phyloP scores from a whole-genome alignment of 2,113 vertebrate genomes.

The Myrmecobius fasciatus region DNA sequence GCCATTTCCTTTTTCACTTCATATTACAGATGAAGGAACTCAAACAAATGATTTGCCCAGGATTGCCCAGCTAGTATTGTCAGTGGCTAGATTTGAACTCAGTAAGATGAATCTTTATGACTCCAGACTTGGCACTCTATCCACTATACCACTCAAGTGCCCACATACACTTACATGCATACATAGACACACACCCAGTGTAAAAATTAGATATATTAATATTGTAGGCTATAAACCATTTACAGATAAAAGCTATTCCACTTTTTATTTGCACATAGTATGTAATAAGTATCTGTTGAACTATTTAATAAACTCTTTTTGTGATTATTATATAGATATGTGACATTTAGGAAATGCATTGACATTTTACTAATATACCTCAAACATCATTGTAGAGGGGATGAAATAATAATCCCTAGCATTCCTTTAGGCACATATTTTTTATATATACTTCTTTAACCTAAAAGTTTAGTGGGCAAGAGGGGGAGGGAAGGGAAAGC shows the following conservation, averaged over 20 bases:
- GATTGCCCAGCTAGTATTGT: too few relatives aligned
- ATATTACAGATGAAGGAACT: too few relatives aligned
- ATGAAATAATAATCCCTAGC: not conserved
- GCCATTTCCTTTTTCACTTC: too few relatives aligned
- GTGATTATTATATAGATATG: not conserved
- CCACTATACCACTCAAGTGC: too few relatives aligned
- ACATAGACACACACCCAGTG: not conserved
- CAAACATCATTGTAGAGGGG: not conserved
- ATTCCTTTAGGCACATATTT: not conserved
- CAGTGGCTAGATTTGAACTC: too few relatives aligned
- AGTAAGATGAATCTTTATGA: too few relatives aligned
- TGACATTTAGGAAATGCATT: not conserved
- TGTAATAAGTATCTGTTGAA: not conserved
- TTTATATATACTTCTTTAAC: not conserved
- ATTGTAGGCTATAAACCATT: not conserved
- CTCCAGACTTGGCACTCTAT: too few relatives aligned
- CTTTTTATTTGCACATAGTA: not conserved
- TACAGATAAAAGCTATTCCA: not conserved
- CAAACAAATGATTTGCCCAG: too few relatives aligned
- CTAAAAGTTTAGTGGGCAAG: not conserved
- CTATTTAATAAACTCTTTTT: not conserved
- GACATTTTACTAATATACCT: not conserved
- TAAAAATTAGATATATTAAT: not conserved
- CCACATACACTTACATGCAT: too few relatives aligned
- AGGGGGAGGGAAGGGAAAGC: not conserved